These are phyloP conservation scores for Synergus laeviventris DNA, from an alignment of 2,888 invertebrate genomes.

Conservation along the genomic window DNA sequence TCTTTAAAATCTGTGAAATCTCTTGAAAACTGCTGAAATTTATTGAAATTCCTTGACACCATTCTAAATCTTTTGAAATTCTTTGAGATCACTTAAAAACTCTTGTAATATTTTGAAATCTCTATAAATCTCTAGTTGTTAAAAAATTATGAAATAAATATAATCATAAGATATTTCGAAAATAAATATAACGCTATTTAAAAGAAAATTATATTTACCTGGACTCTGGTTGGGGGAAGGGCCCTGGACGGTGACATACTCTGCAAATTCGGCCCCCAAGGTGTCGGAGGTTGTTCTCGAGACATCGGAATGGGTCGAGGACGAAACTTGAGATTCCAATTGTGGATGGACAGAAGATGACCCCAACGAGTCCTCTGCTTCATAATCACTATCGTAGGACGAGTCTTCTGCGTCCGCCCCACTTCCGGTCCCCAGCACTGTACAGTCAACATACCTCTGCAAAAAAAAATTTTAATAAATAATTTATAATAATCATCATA, in stretches of 20 bases:
- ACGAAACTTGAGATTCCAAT: constrained; percentile 66
- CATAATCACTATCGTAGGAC: constrained; percentile 91
- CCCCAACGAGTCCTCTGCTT: constrained; percentile 75
- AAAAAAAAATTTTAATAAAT: constrained; percentile 63
- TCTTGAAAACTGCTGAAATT: no score
- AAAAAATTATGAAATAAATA: no score
- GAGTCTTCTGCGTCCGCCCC: constrained; percentile 86
- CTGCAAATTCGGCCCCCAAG: constrained; percentile 89
- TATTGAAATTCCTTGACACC: no score
- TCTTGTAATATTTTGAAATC: no score
- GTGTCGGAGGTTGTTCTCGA: constrained; percentile 91
- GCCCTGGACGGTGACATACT: constrained; percentile 83
- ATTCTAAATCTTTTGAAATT: no score
- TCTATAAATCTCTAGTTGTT: no score
- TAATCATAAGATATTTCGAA: no score
- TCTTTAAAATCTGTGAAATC: no score
- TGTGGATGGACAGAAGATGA: constrained; percentile 62
- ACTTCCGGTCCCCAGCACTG: constrained; percentile 79
- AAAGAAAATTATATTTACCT: constrained; percentile 57
- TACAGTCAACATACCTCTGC: constrained; percentile 87
- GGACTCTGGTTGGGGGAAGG: constrained; percentile 65
- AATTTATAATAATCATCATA: not conserved
- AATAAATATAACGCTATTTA: no score
- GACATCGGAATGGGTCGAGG: constrained; percentile 83
- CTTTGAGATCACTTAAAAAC: no score